Evolutionary conservation across 1,140 invertebrate species (phyloP).

Genomic region (Ips typographus): DNA sequence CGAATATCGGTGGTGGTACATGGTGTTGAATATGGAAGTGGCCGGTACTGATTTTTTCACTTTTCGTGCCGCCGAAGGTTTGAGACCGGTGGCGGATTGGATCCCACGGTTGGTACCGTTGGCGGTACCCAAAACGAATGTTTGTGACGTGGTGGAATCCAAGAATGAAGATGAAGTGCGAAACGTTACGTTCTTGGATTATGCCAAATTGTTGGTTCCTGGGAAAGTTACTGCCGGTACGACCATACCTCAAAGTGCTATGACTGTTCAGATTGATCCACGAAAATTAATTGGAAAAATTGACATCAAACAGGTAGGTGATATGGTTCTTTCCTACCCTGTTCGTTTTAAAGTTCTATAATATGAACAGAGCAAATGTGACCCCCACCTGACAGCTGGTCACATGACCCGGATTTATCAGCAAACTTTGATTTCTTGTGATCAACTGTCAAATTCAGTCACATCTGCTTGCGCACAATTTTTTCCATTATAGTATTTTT

Average conservation of each 20-base stretch:
- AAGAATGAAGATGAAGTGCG: too few species aligned
- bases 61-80: conserved; percentile 4
- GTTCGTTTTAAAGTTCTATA: too few species aligned
- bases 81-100: conserved; percentile 5
- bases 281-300: conserved; percentile 42
- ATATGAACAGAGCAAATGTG: too few species aligned
- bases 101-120: neutral
- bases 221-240: conserved; percentile 45
- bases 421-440: too few species aligned
- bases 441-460: too few species aligned
- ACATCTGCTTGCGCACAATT: neutral
- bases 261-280: conserved; percentile 44
- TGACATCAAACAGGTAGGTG: conserved; percentile 47
- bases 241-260: conserved; percentile 46
- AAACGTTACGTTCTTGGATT: neutral
- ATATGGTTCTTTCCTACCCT: neutral
- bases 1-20: neutral
- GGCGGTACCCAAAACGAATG: neutral
- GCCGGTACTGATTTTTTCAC: neutral
- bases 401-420: too few species aligned
- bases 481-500: conserved; percentile 7
- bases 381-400: too few species aligned
- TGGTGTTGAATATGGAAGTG: conserved; percentile 14
- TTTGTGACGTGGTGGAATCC: neutral
- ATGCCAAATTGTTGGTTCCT: conserved; percentile 41